Conservation (phyloP, 2,113 vertebrate genomes). For the Melanerpes aurifrons region DNA sequence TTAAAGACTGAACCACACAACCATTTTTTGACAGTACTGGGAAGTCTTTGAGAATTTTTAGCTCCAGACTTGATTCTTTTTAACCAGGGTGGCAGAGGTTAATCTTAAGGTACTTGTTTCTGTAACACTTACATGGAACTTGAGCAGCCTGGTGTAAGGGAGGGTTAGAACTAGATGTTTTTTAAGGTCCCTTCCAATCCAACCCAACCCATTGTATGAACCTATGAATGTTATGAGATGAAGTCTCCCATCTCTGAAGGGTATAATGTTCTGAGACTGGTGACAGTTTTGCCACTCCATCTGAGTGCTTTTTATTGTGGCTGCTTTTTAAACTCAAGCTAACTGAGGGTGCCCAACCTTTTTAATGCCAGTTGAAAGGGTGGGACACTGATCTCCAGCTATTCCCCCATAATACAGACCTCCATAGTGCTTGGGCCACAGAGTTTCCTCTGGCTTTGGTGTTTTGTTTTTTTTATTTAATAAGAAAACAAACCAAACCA, state of each 20-base stretch:
- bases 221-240: neutral
- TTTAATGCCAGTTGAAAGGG: neutral
- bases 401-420: neutral
- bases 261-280: neutral
- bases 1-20: neutral
- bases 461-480: neutral
- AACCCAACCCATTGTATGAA: no score
- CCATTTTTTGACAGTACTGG: no score
- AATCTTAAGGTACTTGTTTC: neutral
- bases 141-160: neutral
- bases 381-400: neutral
- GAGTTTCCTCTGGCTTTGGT: neutral
- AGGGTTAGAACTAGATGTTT: no score
- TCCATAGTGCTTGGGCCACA: neutral
- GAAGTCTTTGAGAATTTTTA: neutral
- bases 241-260: neutral
- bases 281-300: neutral
- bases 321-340: neutral
- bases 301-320: neutral
- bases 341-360: neutral
- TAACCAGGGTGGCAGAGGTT: neutral
- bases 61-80: neutral
- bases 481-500: neutral
- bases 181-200: no score
- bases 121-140: neutral